These are phyloP conservation scores for Platalea minor DNA, from an alignment of 2,797 vertebrate genomes.

Conservation along the genomic window DNA sequence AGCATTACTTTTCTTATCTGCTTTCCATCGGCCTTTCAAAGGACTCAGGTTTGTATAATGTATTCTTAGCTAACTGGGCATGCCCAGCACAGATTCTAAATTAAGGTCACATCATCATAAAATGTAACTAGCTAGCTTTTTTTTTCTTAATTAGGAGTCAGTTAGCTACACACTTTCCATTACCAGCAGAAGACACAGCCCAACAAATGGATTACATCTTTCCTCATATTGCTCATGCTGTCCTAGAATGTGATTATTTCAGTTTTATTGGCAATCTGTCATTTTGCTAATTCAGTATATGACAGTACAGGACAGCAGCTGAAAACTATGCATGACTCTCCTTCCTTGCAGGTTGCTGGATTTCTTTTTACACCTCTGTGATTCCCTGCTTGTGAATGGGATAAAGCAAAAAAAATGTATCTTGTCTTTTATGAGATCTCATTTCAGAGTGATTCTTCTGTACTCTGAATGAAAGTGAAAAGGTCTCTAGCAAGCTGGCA, in stretches of 20 bases:
- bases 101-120: background rate
- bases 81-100: background rate
- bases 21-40: background rate
- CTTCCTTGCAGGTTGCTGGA: background rate
- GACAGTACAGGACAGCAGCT: background rate
- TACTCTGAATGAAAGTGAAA: background rate
- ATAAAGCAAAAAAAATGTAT: background rate
- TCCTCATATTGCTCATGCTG: background rate
- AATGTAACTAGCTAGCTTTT: background rate
- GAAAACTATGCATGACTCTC: background rate
- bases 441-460: background rate
- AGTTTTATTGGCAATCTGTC: background rate
- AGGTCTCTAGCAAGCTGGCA: background rate
- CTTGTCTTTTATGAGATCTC: background rate
- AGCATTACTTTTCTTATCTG: background rate
- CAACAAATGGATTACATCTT: background rate
- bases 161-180: background rate
- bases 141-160: background rate
- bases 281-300: constrained; percentile 4
- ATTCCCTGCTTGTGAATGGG: background rate
- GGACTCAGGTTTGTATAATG: background rate
- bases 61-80: background rate
- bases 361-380: background rate
- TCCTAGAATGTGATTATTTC: background rate
- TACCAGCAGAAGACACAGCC: background rate